A percentile compares a stretch with the other conserved stretches of the same genome.
Conservation (phyloP, 2,113 vertebrate genomes). For the Sterrhoptilus dennistouni region DNA sequence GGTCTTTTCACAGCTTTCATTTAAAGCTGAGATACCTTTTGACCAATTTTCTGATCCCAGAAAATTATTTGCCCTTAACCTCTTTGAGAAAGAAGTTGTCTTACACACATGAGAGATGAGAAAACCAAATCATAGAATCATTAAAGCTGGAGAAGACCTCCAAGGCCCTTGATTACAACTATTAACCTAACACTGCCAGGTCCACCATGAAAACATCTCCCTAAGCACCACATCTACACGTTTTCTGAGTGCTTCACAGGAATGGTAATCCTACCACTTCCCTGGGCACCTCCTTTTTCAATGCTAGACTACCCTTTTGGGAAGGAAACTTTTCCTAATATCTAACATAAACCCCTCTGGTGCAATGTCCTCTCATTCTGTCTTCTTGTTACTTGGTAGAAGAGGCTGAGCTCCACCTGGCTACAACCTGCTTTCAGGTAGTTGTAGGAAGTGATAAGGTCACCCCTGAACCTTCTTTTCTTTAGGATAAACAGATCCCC, state of each 20-base stretch:
- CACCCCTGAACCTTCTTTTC: not conserved
- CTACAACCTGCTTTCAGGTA: not conserved
- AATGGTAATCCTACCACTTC: not conserved
- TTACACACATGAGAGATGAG: not conserved
- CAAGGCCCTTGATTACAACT: not conserved
- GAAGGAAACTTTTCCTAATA: not conserved
- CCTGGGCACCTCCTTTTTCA: not conserved
- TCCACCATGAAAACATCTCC: too few species aligned
- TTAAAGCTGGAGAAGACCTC: not conserved
- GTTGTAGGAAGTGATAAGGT: not conserved
- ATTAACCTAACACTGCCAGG: not conserved
- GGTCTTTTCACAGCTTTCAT: not conserved
- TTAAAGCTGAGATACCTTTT: rapidly evolving
- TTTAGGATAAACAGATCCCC: not conserved
- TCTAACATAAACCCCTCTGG: not conserved
- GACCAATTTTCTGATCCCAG: not conserved
- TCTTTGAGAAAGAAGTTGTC: not conserved
- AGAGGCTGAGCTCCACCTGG: not conserved
- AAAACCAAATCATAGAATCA: not conserved
- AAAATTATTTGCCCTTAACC: not conserved
- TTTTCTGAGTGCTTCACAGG: not conserved
- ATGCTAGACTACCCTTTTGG: not conserved
- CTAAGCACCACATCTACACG: not conserved
- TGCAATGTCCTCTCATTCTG: not conserved
- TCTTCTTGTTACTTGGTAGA: not conserved